phyloP scores from a whole-genome alignment of 2,888 invertebrate species.

The Mycalesis mineus region DNA sequence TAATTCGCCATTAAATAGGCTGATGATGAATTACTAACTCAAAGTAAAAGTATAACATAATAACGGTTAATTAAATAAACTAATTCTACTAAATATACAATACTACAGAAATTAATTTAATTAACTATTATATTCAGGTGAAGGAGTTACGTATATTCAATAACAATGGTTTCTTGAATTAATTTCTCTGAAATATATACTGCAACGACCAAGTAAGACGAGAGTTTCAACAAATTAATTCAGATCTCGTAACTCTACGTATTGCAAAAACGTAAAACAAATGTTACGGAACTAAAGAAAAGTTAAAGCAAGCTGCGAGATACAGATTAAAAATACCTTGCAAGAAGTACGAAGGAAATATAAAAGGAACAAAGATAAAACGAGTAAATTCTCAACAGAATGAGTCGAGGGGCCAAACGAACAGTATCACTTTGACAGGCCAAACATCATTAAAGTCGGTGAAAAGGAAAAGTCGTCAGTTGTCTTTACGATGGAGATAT shows the following conservation, averaged over 20 bases:
- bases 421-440: conserved; percentile 22
- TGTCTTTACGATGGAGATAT: conserved; percentile 15
- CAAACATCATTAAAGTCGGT: conserved; percentile 22
- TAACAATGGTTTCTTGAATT: too few relatives aligned
- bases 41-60: too few relatives aligned
- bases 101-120: too few relatives aligned
- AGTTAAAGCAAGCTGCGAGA: background rate
- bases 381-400: conserved; percentile 14
- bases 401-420: conserved; percentile 17
- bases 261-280: background rate
- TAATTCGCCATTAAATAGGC: too few relatives aligned
- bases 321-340: conserved; percentile 5
- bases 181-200: too few relatives aligned
- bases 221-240: background rate
- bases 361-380: conserved; percentile 10
- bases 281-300: background rate
- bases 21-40: too few relatives aligned
- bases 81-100: too few relatives aligned
- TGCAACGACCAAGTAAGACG: background rate
- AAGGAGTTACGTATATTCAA: too few relatives aligned
- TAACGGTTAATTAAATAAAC: too few relatives aligned
- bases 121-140: too few relatives aligned
- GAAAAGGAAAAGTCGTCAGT: conserved; percentile 14
- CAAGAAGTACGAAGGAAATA: conserved; percentile 3
- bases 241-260: background rate